A percentile compares a stretch with the other conserved stretches of the same genome.
These are phyloP conservation scores for Drosophila maculinotata DNA, from an alignment of 2,888 invertebrate species.

Conservation along the genomic window DNA sequence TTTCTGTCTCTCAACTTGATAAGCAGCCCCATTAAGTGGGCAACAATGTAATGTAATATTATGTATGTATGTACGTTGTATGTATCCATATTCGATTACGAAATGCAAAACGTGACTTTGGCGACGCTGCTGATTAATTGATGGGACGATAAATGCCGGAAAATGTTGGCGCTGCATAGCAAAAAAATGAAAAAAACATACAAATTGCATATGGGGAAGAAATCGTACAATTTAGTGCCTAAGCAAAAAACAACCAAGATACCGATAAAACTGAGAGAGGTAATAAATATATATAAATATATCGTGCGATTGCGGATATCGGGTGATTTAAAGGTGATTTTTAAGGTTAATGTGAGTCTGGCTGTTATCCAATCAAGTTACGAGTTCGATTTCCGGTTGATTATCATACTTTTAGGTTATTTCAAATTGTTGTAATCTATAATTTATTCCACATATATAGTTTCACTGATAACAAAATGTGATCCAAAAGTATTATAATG, in stretches of 20 bases:
- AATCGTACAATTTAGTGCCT: conserved; percentile 9
- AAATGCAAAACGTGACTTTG: conserved; percentile 76
- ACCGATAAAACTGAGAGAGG: conserved; percentile 5
- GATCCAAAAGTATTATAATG: too few species aligned
- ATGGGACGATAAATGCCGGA: conserved; percentile 45
- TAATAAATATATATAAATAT: conserved; percentile 34
- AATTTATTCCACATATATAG: too few species aligned
- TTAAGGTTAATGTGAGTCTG: background rate
- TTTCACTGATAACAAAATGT: too few species aligned
- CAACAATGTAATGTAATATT: conserved; percentile 27
- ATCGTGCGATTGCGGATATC: conserved; percentile 24
- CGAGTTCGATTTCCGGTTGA: too few species aligned
- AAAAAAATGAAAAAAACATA: background rate
- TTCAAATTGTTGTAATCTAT: too few species aligned
- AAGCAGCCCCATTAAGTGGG: conserved; percentile 68
- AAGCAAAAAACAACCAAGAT: conserved; percentile 1
- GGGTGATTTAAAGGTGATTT: conserved; percentile 6
- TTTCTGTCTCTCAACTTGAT: conserved; percentile 74
- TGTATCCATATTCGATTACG: conserved; percentile 51
- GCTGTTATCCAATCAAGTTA: too few species aligned
- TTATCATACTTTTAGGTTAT: too few species aligned
- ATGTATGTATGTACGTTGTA: conserved; percentile 1
- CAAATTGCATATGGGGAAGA: conserved; percentile 8
- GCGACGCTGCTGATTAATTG: conserved; percentile 67
- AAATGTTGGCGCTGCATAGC: conserved; percentile 25